phyloP scores from a whole-genome alignment of 2,113 vertebrate species.

The Pelecanus crispus region DNA sequence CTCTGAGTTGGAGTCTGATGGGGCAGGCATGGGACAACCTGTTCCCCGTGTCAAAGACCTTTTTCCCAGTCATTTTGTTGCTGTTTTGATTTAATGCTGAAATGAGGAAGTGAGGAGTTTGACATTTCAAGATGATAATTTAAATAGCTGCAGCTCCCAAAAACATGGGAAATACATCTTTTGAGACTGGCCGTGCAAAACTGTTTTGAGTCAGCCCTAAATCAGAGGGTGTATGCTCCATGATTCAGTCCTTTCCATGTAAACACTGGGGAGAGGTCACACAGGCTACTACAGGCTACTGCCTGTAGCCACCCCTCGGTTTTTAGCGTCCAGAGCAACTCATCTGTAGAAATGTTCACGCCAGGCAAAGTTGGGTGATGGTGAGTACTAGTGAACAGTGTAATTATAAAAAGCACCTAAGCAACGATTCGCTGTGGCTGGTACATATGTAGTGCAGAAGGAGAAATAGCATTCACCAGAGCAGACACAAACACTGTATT shows the following conservation, averaged over 20 bases:
- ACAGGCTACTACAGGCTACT: background rate
- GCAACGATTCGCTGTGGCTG: background rate
- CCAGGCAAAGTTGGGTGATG: background rate
- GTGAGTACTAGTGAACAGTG: fast-evolving
- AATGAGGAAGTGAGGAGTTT: background rate
- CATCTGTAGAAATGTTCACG: background rate
- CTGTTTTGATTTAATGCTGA: background rate
- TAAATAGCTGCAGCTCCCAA: background rate
- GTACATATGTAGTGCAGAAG: background rate
- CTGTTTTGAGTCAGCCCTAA: background rate
- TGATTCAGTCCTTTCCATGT: background rate
- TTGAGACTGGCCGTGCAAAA: background rate
- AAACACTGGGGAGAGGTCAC: background rate
- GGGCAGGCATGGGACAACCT: background rate
- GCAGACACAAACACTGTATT: background rate
- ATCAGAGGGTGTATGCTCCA: background rate
- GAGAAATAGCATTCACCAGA: background rate
- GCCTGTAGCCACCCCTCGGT: background rate
- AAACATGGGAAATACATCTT: background rate
- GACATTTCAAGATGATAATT: background rate
- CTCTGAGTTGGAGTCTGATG: background rate
- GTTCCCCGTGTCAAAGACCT: background rate
- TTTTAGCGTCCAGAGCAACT: background rate
- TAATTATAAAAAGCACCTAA: background rate
- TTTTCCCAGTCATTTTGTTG: background rate